A percentile compares a stretch with the other conserved stretches of the same genome.
phyloP scores from a whole-genome alignment of 2,797 vertebrate species.

The Chelon auratus region DNA sequence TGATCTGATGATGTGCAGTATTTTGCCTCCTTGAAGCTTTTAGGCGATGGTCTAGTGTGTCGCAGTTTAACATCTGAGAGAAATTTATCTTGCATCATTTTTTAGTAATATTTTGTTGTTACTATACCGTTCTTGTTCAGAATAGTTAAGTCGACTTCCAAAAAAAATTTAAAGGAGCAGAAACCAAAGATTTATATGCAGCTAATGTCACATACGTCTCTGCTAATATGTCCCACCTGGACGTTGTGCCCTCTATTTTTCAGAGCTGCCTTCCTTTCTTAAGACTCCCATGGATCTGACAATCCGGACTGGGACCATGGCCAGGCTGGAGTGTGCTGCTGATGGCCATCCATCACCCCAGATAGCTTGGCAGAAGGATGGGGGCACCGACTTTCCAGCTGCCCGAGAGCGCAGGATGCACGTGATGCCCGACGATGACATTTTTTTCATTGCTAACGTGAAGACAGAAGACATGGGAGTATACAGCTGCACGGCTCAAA shows the following conservation, averaged over 20 bases:
- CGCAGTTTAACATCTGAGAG: not conserved
- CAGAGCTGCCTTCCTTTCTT: conserved; percentile 95
- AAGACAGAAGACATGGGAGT: conserved; percentile 95
- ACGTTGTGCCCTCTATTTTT: not conserved
- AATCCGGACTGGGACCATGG: conserved; percentile 91
- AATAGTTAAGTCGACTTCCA: not conserved
- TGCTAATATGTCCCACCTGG: not conserved
- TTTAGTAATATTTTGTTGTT: not conserved
- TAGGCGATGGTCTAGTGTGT: not conserved
- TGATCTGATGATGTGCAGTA: not conserved
- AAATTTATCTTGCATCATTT: not conserved
- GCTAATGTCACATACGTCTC: not conserved
- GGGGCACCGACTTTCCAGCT: conserved; percentile 97
- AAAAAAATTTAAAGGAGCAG: not conserved
- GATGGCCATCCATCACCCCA: conserved; percentile 94
- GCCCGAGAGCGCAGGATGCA: conserved; percentile 97
- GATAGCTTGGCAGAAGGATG: conserved; percentile 99
- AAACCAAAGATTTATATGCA: not conserved
- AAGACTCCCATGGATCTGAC: conserved; percentile 98
- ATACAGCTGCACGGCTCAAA: conserved; percentile 98
- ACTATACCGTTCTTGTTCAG: too few species aligned
- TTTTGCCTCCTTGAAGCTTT: not conserved
- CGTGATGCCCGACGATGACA: conserved; percentile 98
- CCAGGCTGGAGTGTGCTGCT: conserved; percentile 95
- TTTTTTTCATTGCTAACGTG: conserved; percentile 97